A percentile compares a stretch with the other conserved stretches of the same genome.
These are phyloP conservation scores for Cryptus viduatorius DNA, from an alignment of 2,888 invertebrate species.

Conservation along the genomic window DNA sequence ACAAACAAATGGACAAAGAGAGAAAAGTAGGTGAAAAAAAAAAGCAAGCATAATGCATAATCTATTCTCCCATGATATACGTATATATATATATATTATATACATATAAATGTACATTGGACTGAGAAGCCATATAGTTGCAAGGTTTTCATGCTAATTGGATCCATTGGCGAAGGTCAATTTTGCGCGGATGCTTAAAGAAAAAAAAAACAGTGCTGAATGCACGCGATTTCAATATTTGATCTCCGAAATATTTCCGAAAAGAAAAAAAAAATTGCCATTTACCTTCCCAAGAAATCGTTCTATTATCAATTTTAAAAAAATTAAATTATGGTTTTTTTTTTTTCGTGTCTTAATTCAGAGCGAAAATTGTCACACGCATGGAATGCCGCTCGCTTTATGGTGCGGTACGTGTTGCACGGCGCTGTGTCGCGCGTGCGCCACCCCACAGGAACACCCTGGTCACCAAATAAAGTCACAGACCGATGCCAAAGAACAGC, in stretches of 20 bases:
- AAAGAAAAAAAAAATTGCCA: too few species aligned
- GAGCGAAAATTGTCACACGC: constrained; percentile 90
- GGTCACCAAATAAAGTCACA: constrained; percentile 90
- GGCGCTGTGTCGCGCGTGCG: constrained; percentile 89
- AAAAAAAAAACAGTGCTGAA: constrained; percentile 14
- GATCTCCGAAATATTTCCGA: not conserved
- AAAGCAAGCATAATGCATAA: not conserved
- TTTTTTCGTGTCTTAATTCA: constrained; percentile 68
- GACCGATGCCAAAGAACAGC: constrained; percentile 89
- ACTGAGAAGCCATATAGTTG: constrained; percentile 75
- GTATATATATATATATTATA: constrained; percentile 9
- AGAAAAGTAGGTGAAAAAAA: constrained; percentile 81
- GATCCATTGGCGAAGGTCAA: constrained; percentile 75
- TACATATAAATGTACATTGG: constrained; percentile 35
- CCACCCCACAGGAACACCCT: constrained; percentile 88
- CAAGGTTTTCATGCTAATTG: constrained; percentile 75
- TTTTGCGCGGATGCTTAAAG: constrained; percentile 11
- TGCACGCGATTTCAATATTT: constrained; percentile 11
- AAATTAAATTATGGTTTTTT: not conserved
- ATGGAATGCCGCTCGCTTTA: constrained; percentile 90
- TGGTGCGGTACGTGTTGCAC: constrained; percentile 90
- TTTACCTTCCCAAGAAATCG: too few species aligned
- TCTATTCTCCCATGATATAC: not conserved
- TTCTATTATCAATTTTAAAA: not conserved
- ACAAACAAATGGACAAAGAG: constrained; percentile 85